Evolutionary conservation across 2,888 invertebrate genomes (phyloP).

Genomic region (Eledona agricola): DNA sequence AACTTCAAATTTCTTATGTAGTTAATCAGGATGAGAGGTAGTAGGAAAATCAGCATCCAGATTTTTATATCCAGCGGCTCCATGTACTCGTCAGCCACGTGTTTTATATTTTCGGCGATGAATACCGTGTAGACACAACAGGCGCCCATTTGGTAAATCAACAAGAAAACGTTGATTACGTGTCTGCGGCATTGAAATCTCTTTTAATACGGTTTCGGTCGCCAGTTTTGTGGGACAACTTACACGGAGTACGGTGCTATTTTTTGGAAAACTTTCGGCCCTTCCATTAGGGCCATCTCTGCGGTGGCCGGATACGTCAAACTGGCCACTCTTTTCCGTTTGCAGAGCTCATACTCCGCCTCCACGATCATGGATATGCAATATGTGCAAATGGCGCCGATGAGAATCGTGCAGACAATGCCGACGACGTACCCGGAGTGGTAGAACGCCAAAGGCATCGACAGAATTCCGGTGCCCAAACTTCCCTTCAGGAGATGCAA

Average conservation of each 20-base stretch:
- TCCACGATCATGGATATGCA: slow-evolving; percentile 90
- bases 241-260: slow-evolving; percentile 75
- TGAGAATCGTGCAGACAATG: slow-evolving; percentile 78
- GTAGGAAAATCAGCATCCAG: slow-evolving; percentile 76
- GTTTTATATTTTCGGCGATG: slow-evolving; percentile 85
- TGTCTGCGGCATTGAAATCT: slow-evolving; percentile 66
- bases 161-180: slow-evolving; percentile 75
- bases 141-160: slow-evolving; percentile 93
- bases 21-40: slow-evolving; percentile 77
- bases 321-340: slow-evolving; percentile 64
- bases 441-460: slow-evolving; percentile 88
- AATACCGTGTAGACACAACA: slow-evolving; percentile 97
- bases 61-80: slow-evolving; percentile 67
- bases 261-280: slow-evolving; percentile 72
- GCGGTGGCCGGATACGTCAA: slow-evolving; percentile 85
- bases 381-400: slow-evolving; percentile 91
- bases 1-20: slow-evolving; percentile 79
- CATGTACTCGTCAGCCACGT: slow-evolving; percentile 68
- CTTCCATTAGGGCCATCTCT: slow-evolving; percentile 79
- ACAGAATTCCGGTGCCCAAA: slow-evolving; percentile 90
- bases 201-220: slow-evolving; percentile 10
- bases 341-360: slow-evolving; percentile 72
- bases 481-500: slow-evolving; percentile 90
- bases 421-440: slow-evolving; percentile 87
- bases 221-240: slow-evolving; percentile 52